Base-by-base conservation (phyloP, 2,888 invertebrate genomes). In the Andricus curvator region DNA sequence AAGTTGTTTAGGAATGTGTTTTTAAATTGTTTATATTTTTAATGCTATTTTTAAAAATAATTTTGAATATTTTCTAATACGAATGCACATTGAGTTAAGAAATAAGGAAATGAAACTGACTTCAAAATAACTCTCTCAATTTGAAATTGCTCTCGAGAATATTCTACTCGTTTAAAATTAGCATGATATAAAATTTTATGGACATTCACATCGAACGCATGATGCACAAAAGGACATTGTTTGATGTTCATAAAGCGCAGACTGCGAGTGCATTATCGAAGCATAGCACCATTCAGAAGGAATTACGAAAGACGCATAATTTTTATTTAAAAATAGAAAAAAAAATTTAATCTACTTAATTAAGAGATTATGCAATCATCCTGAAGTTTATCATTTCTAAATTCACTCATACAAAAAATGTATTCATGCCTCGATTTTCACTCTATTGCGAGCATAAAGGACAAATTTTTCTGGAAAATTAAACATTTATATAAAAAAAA, bases 191-290 rank as follows among this genome's bases (percentile, higher is more conserved):
- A n/a, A 74, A 51, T 74, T 74, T 74, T 74, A 56, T 70, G 66
- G 4, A 11, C n/a, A 33, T 41, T 66, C 22, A 70, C 48, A 51
- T 48, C 48, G 48, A 70, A 29, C 17, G 25, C 48, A 70, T 5
- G 17, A 29, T 29, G 29, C 29, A 70, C 68, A 70, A 51, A 70
- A 48, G 48, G 25, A 48, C 68, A 48, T 70, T 70, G 68, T 70
- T 70, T 51, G 25, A 48, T 20, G 4, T 13, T 29, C 68, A 44
- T 70, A 44, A 44, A 48, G 17, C 25, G 6, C 44, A 70, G 25
- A 48, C 25, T 70, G 11, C n/a, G 48, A 48, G 22, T 25, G 29
- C 9, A 70, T 48, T 70, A 70, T 70, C 48, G 17, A 70, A 44
- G 44, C 22, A 44, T 51, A 48, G 25, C 25, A 9, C 44, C 68